A percentile compares a stretch with the other conserved stretches of the same genome.
These are phyloP conservation scores for Zaprionus inermis DNA, from an alignment of 1,140 invertebrate species.

Conservation along the genomic window DNA sequence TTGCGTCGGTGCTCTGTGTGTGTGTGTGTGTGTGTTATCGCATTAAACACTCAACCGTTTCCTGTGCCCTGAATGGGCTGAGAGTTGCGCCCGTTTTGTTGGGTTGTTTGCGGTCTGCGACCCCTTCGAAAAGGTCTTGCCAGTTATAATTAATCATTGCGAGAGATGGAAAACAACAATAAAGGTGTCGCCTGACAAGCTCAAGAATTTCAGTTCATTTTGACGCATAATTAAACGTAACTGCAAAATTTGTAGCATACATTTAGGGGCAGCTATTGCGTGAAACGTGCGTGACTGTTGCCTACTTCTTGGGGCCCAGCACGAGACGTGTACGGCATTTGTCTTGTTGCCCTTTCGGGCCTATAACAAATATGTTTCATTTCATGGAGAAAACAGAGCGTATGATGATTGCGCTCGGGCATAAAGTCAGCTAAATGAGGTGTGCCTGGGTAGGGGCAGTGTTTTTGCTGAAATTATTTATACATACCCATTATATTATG, in stretches of 20 bases:
- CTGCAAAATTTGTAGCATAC: constrained; percentile 64
- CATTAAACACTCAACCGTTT: constrained; percentile 35
- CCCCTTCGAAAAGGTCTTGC: constrained; percentile 35
- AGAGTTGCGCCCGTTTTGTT: constrained; percentile 4
- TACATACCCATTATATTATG: too few species aligned
- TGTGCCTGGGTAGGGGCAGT: too few species aligned
- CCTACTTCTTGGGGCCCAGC: constrained; percentile 43
- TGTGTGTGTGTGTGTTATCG: constrained; percentile 30
- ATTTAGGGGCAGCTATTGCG: constrained; percentile 25
- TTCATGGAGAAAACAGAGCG: constrained; percentile 31
- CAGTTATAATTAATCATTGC: constrained; percentile 72
- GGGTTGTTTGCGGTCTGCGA: constrained; percentile 1
- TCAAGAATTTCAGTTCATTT: constrained; percentile 60
- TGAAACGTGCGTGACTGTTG: constrained; percentile 31
- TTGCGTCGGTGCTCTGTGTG: not conserved
- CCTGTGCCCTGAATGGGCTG: not conserved
- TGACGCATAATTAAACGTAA: constrained; percentile 74
- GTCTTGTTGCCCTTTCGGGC: constrained; percentile 5
- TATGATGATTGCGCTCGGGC: not conserved
- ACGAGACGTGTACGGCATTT: constrained; percentile 24
- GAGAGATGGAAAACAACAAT: constrained; percentile 14
- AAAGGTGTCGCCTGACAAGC: constrained; percentile 39
- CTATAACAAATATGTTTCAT: not conserved
- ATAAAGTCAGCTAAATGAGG: not conserved
- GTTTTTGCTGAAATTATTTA: too few species aligned